Evolutionary conservation across 2,888 invertebrate species (phyloP), one percentile per base, ranked within the genome.

Genomic region (Formica aserva): DNA sequence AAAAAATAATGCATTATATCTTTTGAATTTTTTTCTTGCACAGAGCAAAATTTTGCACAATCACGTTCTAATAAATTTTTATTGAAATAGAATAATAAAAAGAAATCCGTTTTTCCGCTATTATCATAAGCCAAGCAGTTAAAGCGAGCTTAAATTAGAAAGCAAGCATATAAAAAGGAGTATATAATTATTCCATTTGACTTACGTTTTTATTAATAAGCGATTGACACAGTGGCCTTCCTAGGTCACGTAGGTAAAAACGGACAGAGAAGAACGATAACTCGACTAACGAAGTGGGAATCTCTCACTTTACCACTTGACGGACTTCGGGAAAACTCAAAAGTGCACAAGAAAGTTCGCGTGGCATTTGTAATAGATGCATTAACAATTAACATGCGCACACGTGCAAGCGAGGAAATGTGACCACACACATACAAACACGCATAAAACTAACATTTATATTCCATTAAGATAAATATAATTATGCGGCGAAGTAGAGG

Each of bases 331-430:
- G 91, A 92, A 91, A 88, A 83, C 90, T 82, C 57, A 83, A 81
- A 92, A 92, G 92, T 92, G 92, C 91, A 80, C 91, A 89, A 92
- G 92, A 89, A 91, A 80, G 82, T 84, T 45, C 78, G 41, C 62
- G 45, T 78, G 63, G n/a, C 62, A 29, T 5, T 38, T 38, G 26
- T 48, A 22, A 52, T 5, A 18, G 41, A 72, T 4, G n/a, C 15
- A 41, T 60, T 26, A 48, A 55, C 57, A 48, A 57, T 72, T 55
- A 55, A 72, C 38, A 26, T 57, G 18, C 55, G 41, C 13, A 65
- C 67, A 38, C 29, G 35, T 26, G 29, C 52, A 38, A 60, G 8
- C 45, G 45, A 45, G 38, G 38, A 52, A 63, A 62, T 5, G 22
- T 67, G 26, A 60, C 15, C 29, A 6, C 6, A 35, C 32, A 32